Conservation (phyloP, 2,113 vertebrate genomes). For the Telmatochromis brachygnathus region DNA sequence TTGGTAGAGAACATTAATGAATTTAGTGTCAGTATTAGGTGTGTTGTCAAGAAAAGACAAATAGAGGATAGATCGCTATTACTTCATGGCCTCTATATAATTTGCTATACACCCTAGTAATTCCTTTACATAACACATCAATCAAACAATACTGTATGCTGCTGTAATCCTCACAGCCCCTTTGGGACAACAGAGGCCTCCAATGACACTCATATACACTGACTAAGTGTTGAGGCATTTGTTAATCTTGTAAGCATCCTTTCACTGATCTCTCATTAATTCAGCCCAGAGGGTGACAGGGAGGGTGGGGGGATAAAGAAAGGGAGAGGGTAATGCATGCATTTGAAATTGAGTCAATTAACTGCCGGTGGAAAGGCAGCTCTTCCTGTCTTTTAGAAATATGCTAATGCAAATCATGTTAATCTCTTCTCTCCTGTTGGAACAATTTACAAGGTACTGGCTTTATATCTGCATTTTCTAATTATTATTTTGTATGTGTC, state of each 20-base stretch:
- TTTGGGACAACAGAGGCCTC: slow-evolving; percentile 19
- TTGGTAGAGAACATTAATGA: not conserved
- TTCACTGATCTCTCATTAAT: slow-evolving; percentile 56
- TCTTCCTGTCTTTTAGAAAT: slow-evolving; percentile 3
- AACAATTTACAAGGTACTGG: not conserved
- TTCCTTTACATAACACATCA: not conserved
- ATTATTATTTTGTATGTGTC: not conserved
- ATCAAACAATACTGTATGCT: not conserved
- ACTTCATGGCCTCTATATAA: not conserved
- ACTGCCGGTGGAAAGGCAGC: not conserved
- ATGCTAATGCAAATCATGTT: slow-evolving; percentile 6
- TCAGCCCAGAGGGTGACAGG: slow-evolving; percentile 39
- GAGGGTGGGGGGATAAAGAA: not conserved
- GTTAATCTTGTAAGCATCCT: slow-evolving; percentile 61
- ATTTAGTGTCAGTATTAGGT: not conserved
- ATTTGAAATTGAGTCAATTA: slow-evolving; percentile 36
- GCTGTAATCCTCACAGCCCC: slow-evolving; percentile 14
- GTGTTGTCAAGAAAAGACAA: not conserved
- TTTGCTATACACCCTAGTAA: not conserved
- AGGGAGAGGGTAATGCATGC: not conserved
- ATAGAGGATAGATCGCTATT: not conserved
- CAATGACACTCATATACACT: slow-evolving; percentile 10
- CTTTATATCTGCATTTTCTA: not conserved
- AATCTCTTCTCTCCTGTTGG: not conserved
- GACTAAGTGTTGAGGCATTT: slow-evolving; percentile 41